phyloP scores from a whole-genome alignment of 2,797 vertebrate genomes.

The Pseudochromis fuscus region DNA sequence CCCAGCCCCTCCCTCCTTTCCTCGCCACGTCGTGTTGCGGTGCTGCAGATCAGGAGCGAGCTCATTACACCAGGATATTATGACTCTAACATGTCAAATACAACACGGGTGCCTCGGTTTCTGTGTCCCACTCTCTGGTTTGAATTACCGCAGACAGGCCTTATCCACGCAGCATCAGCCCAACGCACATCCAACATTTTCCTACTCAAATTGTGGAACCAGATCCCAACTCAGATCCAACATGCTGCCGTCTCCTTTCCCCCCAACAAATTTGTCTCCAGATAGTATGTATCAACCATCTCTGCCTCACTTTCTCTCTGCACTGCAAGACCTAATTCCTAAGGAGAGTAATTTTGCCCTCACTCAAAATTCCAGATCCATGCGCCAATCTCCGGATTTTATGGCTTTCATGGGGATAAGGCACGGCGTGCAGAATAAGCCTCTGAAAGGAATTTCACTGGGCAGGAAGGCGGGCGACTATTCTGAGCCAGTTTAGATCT shows the following conservation, averaged over 20 bases:
- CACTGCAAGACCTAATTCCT: constrained; percentile 65
- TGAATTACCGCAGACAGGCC: constrained; percentile 62
- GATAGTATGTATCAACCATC: constrained; percentile 23
- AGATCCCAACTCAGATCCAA: constrained; percentile 43
- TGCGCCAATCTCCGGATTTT: constrained; percentile 78
- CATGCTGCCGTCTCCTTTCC: constrained; percentile 31
- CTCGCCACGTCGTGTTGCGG: constrained; percentile 10
- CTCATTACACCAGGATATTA: constrained; percentile 68
- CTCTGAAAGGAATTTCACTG: constrained; percentile 72
- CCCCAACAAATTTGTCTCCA: constrained; percentile 26
- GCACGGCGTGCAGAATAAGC: constrained; percentile 72
- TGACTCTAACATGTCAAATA: constrained; percentile 55
- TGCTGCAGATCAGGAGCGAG: constrained; percentile 64
- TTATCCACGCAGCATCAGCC: constrained; percentile 65
- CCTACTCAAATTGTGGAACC: constrained; percentile 49
- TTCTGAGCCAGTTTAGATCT: constrained; percentile 65
- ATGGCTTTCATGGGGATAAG: constrained; percentile 81
- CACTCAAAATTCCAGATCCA: constrained; percentile 78
- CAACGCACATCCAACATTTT: constrained; percentile 53
- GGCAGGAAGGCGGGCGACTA: constrained; percentile 54
- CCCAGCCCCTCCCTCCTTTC: constrained; percentile 18
- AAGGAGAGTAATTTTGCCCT: constrained; percentile 75
- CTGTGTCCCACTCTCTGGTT: constrained; percentile 62
- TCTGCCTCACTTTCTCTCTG: constrained; percentile 26
- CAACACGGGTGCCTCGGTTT: constrained; percentile 60